Conservation (phyloP, 2,888 invertebrate genomes). For the Tribolium freemani region DNA sequence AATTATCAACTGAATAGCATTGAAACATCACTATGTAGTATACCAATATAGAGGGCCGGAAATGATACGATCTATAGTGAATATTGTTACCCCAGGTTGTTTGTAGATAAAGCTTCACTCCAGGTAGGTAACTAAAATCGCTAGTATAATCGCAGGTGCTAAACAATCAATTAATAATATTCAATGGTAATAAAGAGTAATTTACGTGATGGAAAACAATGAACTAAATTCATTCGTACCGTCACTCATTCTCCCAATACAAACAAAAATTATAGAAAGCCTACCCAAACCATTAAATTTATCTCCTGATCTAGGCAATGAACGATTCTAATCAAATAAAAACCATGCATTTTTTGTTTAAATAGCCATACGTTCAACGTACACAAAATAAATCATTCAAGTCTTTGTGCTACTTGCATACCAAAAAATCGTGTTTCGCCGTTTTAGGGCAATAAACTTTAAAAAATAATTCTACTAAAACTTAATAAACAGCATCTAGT, state of each 20-base stretch:
- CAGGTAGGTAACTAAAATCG: conserved; percentile 13
- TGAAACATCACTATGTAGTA: background rate
- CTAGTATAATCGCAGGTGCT: conserved; percentile 37
- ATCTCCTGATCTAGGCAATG: conserved; percentile 25
- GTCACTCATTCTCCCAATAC: conserved; percentile 17
- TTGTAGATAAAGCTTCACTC: conserved; percentile 30
- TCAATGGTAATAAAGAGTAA: conserved; percentile 28
- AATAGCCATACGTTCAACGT: background rate
- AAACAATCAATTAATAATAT: conserved; percentile 38
- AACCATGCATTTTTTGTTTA: background rate
- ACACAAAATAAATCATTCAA: background rate
- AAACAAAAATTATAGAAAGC: conserved; percentile 31
- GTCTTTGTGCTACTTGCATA: background rate
- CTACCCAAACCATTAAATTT: conserved; percentile 31
- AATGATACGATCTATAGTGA: conserved; percentile 37
- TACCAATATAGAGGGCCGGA: conserved; percentile 15
- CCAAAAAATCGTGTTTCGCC: background rate
- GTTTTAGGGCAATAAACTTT: too few relatives aligned
- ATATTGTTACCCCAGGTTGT: conserved; percentile 31
- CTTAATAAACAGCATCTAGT: too few relatives aligned
- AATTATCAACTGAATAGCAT: background rate
- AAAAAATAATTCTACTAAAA: too few relatives aligned
- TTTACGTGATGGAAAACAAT: conserved; percentile 38
- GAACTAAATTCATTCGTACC: conserved; percentile 18
- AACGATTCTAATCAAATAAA: conserved; percentile 29